These are phyloP conservation scores for Hormaphis cornu DNA, from an alignment of 1,140 invertebrate species.

Conservation along the genomic window DNA sequence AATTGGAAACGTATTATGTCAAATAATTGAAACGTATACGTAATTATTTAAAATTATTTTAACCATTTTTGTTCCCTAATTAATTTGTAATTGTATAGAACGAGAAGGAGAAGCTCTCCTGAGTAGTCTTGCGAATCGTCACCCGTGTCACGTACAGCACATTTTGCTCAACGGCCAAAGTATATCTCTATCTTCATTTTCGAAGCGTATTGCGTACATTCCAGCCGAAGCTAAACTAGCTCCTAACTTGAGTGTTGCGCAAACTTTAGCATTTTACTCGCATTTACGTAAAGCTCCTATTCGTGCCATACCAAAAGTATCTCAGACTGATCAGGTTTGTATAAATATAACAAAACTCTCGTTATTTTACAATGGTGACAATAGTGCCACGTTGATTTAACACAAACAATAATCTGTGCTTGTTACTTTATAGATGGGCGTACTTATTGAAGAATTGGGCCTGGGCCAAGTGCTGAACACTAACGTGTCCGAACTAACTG, in stretches of 20 bases:
- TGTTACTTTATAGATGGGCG: slow-evolving; percentile 59
- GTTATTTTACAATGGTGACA: neutral
- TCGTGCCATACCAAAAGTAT: slow-evolving; percentile 34
- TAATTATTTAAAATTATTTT: no score
- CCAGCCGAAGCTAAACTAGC: slow-evolving; percentile 48
- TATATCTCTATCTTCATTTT: slow-evolving; percentile 58
- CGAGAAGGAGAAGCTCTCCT: slow-evolving; percentile 69
- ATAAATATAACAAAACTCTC: neutral
- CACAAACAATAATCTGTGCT: neutral
- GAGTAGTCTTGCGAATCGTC: slow-evolving; percentile 66
- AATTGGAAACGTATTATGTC: no score
- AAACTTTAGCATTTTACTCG: slow-evolving; percentile 37
- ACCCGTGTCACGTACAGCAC: slow-evolving; percentile 61
- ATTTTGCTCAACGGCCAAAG: slow-evolving; percentile 78
- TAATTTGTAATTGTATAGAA: slow-evolving; percentile 42
- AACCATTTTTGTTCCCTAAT: neutral
- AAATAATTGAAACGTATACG: no score
- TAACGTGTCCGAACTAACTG: slow-evolving; percentile 66
- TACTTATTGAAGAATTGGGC: slow-evolving; percentile 80
- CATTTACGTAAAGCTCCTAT: slow-evolving; percentile 35
- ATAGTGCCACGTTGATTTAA: neutral
- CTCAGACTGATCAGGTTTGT: slow-evolving; percentile 35
- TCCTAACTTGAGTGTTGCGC: slow-evolving; percentile 45
- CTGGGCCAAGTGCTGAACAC: slow-evolving; percentile 72
- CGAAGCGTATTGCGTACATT: slow-evolving; percentile 55